Base-by-base conservation (phyloP, 2,113 vertebrate genomes). In the Anhinga rufa region DNA sequence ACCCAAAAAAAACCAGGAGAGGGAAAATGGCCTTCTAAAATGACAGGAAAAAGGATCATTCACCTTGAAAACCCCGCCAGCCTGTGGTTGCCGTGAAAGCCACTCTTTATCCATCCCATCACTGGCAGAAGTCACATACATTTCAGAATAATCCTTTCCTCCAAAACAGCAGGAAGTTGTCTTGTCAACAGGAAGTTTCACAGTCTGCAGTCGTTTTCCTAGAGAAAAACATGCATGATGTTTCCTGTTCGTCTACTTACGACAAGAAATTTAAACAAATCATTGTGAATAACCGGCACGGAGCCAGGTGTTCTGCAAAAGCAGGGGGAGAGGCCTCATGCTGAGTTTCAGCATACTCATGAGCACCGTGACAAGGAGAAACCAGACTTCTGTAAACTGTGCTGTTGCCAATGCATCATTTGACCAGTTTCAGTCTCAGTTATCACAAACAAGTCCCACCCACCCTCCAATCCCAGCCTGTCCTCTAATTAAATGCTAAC, bases 81-180 rank as follows among this genome's bases (percentile, higher is more conserved):
- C 98, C 91, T 98, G 93, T 0, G 99, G 98, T 12, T 99, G 98
- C 29, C 78, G 95, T 48, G 95, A 89, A 65, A 97, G 92, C 42
- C 89, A 80, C 19, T 98, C 97, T 11, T 98, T 93, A 84, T 98
- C 97, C 94, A 99, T 96, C 32, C 98, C 99, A 4, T 98, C 92
- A 57, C 77, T 96, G 48, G 98, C 99, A 46, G 98, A 98, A 82
- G 99, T 99, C 96, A 99, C 99, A 12, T 98, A 99, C 88, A 99
- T 98, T 92, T 99, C 99, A 36, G 98, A 98, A 97, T 99, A 99
- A 97, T 99, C 98, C 24, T 98, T 98, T 80, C 99, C 99, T 66
- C 99, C 99, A 3, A 99, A 99, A 92, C 98, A 99, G 96, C 99
- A 99, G 5, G 99, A 99, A 32, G 99, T 99, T 74, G 98, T 99